A percentile compares a stretch with the other conserved stretches of the same genome.
Conservation (phyloP, 2,888 invertebrate species). For the Melangyna quadrimaculata region DNA sequence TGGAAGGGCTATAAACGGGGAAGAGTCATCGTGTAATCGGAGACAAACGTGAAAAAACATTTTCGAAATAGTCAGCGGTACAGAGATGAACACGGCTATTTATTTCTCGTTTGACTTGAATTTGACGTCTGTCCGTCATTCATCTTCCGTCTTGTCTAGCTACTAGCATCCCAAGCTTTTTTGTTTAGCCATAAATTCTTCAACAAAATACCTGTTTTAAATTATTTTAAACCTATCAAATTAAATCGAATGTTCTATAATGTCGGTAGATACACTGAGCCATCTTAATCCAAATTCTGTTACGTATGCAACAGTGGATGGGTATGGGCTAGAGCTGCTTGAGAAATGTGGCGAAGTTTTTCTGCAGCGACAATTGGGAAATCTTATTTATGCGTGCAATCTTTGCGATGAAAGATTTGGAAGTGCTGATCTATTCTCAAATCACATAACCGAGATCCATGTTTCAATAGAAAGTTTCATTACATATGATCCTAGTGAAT, state of each 20-base stretch:
- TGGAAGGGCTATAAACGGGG: no score
- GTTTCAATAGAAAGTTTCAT: slow-evolving; percentile 51
- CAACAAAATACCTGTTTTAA: background rate
- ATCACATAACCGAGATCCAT: slow-evolving; percentile 62
- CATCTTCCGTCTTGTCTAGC: background rate
- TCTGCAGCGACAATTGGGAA: slow-evolving; percentile 46
- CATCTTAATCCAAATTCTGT: background rate
- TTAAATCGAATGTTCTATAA: background rate
- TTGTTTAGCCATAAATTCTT: background rate
- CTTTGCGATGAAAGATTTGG: slow-evolving; percentile 58
- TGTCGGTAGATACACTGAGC: background rate
- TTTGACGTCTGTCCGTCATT: background rate
- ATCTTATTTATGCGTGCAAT: slow-evolving; percentile 52
- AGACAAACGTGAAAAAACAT: no score
- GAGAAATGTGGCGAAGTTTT: slow-evolving; percentile 72
- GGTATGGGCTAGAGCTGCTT: background rate
- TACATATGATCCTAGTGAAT: slow-evolving; percentile 36
- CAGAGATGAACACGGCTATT: background rate
- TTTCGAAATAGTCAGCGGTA: no score
- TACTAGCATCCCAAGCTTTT: background rate
- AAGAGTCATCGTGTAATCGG: no score
- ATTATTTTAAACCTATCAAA: background rate
- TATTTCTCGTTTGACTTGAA: background rate
- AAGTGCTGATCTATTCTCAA: slow-evolving; percentile 36
- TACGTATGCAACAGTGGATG: background rate